Evolutionary conservation across 2,113 vertebrate species (phyloP).

Genomic region (Oryzias celebensis): DNA sequence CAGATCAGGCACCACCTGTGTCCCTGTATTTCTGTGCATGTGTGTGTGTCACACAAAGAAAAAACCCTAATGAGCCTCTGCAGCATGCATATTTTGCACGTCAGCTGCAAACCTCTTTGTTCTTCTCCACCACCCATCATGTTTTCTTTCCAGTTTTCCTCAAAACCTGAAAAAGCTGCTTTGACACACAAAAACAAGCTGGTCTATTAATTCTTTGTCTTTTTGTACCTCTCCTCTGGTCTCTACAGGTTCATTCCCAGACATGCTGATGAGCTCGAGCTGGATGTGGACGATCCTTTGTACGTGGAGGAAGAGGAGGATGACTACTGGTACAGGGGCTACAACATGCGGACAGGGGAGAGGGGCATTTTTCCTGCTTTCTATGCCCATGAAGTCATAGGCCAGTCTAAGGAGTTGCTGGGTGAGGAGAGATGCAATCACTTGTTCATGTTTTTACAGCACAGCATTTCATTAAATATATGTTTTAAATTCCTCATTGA

Average conservation of each 20-base stretch:
- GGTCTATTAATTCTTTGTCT: background rate
- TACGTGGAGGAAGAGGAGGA: constrained; percentile 94
- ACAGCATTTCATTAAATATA: background rate
- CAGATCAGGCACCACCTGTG: constrained; percentile 21
- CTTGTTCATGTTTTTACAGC: background rate
- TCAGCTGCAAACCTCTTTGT: constrained; percentile 17
- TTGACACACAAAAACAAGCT: background rate
- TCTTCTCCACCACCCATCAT: background rate
- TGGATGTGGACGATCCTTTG: constrained; percentile 93
- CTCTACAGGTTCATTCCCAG: constrained; percentile 90
- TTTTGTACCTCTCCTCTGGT: constrained; percentile 22
- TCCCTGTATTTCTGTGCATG: background rate
- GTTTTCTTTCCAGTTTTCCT: constrained; percentile 13
- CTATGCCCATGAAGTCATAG: constrained; percentile 90
- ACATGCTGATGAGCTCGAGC: constrained; percentile 91
- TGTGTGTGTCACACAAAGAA: background rate
- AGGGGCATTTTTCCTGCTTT: constrained; percentile 94
- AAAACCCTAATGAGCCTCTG: background rate
- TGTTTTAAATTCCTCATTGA: background rate
- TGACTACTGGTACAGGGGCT: constrained; percentile 95
- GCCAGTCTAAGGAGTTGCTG: constrained; percentile 83
- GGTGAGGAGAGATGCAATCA: constrained; percentile 65
- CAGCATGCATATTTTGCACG: background rate
- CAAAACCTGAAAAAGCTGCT: constrained; percentile 32
- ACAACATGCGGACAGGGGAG: constrained; percentile 96